Conservation (phyloP, 2,113 vertebrate genomes). For the Origma solitaria region DNA sequence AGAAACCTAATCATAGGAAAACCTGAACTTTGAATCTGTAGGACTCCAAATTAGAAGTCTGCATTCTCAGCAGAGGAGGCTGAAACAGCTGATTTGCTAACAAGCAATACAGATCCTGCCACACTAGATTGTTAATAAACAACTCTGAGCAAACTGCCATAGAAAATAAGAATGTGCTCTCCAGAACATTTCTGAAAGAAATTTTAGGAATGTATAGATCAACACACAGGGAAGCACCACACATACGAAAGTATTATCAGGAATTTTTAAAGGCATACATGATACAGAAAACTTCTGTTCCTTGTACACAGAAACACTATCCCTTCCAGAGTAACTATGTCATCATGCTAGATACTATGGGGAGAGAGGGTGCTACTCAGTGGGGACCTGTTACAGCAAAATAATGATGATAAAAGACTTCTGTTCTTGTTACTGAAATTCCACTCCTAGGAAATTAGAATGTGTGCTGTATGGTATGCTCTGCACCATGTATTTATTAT, state of each 20-base stretch:
- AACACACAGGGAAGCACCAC: background rate
- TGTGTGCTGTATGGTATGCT: background rate
- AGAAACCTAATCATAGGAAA: background rate
- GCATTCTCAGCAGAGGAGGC: background rate
- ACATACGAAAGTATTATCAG: background rate
- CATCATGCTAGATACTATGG: background rate
- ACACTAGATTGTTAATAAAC: background rate
- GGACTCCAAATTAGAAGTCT: background rate
- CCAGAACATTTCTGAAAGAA: background rate
- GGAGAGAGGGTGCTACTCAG: background rate
- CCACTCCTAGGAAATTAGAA: background rate
- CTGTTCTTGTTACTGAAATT: background rate
- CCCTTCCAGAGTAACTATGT: background rate
- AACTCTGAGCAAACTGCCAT: background rate
- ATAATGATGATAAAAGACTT: background rate
- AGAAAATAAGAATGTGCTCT: background rate
- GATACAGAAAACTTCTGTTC: background rate
- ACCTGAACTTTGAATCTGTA: background rate
- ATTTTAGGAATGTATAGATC: background rate
- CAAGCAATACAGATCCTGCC: background rate
- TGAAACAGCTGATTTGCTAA: background rate
- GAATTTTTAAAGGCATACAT: background rate
- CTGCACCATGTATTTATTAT: background rate
- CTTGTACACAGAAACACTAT: background rate
- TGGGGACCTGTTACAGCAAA: background rate